These are phyloP conservation scores for Leptobrachium leishanense DNA, from an alignment of 2,113 vertebrate species.

Conservation along the genomic window DNA sequence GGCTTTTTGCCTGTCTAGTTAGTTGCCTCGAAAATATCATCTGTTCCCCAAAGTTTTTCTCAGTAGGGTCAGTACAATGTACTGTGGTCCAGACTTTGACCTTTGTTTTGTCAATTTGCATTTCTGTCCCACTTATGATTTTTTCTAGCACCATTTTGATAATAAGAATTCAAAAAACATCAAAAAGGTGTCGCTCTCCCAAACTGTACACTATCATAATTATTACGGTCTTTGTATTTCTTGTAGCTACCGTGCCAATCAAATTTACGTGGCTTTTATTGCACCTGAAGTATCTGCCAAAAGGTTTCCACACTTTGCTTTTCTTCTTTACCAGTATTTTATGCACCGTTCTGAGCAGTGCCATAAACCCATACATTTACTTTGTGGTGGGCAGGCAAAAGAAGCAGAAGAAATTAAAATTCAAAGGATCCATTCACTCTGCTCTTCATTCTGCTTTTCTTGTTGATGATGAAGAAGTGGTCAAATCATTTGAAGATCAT, in stretches of 20 bases:
- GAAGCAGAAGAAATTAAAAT: slow-evolving; percentile 17
- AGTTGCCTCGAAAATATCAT: slow-evolving; percentile 56
- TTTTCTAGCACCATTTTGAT: slow-evolving; percentile 22
- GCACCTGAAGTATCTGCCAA: slow-evolving; percentile 7
- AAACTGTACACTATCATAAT: slow-evolving; percentile 27
- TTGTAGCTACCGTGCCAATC: slow-evolving; percentile 17
- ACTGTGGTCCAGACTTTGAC: slow-evolving; percentile 29
- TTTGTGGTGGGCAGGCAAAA: slow-evolving; percentile 29
- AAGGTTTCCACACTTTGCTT: slow-evolving; percentile 1
- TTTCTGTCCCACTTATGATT: slow-evolving; percentile 21
- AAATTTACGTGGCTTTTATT: slow-evolving; percentile 25
- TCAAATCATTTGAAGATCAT: slow-evolving; percentile 3
- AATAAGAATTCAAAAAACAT: slow-evolving; percentile 19
- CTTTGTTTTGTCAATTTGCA: slow-evolving; percentile 10
- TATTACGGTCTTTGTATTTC: slow-evolving; percentile 25
- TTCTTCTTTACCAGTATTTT: slow-evolving; percentile 22
- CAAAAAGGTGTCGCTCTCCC: slow-evolving; percentile 9
- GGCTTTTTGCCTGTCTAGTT: slow-evolving; percentile 52
- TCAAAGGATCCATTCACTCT: slow-evolving; percentile 8
- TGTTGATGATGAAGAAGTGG: slow-evolving; percentile 12
- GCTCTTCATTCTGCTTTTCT: slow-evolving; percentile 28
- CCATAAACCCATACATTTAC: slow-evolving; percentile 44
- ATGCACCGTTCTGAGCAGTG: slow-evolving; percentile 49
- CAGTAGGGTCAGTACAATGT: not conserved
- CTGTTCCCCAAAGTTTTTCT: slow-evolving; percentile 37